Evolutionary conservation across 2,113 vertebrate species (phyloP), one percentile per base, ranked within the genome.

Genomic region (Hippocampus comes): DNA sequence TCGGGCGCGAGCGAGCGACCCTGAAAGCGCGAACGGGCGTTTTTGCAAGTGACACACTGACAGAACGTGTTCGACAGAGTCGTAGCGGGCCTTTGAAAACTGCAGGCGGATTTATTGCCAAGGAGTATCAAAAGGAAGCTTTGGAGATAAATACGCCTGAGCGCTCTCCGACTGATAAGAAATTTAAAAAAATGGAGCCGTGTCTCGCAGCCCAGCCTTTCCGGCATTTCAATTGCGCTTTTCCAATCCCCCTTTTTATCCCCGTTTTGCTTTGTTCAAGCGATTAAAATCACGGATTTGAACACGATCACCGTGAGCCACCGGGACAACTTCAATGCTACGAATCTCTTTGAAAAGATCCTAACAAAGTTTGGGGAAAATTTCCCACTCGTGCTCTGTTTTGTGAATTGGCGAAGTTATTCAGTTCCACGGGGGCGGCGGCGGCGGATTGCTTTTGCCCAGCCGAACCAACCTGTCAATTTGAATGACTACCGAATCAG

Each of bases 71-170:
- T 43, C 38, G 41, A 43, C 63, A 46, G 61, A 56, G 11, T 56
- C 53, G 21, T n/a, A 56, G n/a, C 23, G 12, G 23, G 56, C 20
- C 56, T 57, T 57, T 57, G 56, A 57, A 57, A 23, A 64, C 63
- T n/a, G 34, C 20, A 41, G 61, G 20, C 61, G n/a, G 59, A 61
- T 63, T 63, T 63, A n/a, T 63, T 63, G 17, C 34, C 61, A 41
- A 64, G 63, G 63, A 64, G 63, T 64, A 64, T 64, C 63, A 64
- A 64, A 64, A 41, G 34, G 11, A 30, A 64, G 38, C 42, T 66
- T 66, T 66, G 64, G 42, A 46, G 64, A 66, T 48, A 46, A 23
- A 66, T 48, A 9, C 25, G 41, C 30, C 20, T 55, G n/a, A n/a
- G 21, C 53, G 21, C 27, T 61, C 21, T 43, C 8, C 6, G 42